Base-by-base conservation (phyloP, 2,113 vertebrate species). In the Chrysochloris asiatica region DNA sequence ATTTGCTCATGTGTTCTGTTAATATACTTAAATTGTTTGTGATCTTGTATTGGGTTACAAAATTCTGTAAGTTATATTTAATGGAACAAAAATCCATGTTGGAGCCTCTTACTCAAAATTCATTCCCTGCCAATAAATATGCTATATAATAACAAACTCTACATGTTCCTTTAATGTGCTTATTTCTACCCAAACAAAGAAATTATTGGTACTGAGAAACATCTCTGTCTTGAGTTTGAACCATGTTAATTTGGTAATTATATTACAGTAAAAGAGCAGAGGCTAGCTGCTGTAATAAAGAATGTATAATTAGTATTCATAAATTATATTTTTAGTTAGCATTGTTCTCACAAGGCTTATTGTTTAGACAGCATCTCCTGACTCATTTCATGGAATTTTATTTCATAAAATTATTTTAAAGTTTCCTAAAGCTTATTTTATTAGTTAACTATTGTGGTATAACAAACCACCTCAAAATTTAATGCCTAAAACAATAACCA, bases 281-380 rank as follows among this genome's bases (percentile, higher is more conserved):
- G 7, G 11, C 59, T 95, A 84, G 76, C 7, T 83, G 52, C 30
- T 52, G 4, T 30, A 83, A 71, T 48, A 93, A 30, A 69, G 33
- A 86, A 92, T 84, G 14, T n/a, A 59, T 21, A 77, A 76, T 73
- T 43, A 75, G 43, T 48, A 78, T 77, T 92, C 14, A 76, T 83
- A 72, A 72, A 47, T 33, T 78, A n/a, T 86, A 91, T 69, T 95
- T 95, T 93, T 83, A 88, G 52, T 93, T 82, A 89, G 10, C 75
- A 92, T 86, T 90, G 56, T 94, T 85, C 82, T 91, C n/a, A 90
- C 33, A 76, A 61, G 26, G 19, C 52, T 95, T 54, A 56, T 78
- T 75, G 48, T 87, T 93, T 63, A 82, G 52, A 77, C 75, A 24
- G 28, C 71, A 9, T 86, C 56, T 89, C 72, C 61, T 90, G 56